Base-by-base conservation (phyloP, 1,140 invertebrate genomes). In the Radopholus similis region DNA sequence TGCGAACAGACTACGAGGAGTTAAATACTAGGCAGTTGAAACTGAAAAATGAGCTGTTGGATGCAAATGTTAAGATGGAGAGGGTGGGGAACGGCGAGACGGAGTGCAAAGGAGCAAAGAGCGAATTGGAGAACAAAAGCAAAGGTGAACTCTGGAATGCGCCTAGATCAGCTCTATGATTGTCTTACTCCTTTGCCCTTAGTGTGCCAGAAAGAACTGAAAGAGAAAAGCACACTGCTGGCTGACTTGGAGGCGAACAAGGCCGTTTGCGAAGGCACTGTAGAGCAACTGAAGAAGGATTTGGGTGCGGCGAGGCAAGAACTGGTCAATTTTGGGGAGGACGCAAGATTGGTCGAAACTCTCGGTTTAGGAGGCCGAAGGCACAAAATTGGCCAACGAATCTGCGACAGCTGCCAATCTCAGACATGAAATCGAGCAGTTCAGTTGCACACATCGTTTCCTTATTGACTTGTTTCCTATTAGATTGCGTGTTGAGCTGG, bases 1-100 rank as follows among this genome's bases (percentile, higher is more conserved):
- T 54, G 5, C 51, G 51, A 4, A 21, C n/a, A n/a, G 51, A 54
- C 35, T 54, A 32, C 35, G 51, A 54, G n/a, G 35, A 18, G 30
- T 54, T 54, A 6, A 54, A 54, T 54, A 32, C 51, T 23, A 54
- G 35, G 18, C 18, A 54, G 1, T 54, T 54, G 18, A 21, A 21
- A 13, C 51, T 54, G 4, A 54, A 54, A 21, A 54, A 54, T 54
- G 51, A 54, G n/a, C 35, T 54, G 35, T 34, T 54, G 35, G 51
- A 23, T 54, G 51, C 51, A 54, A 54, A 54, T 54, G 18, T 54
- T 54, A 54, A 54, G 35, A 5, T 54, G 15, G 51, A 54, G 6
- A 34, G 35, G 51, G 15, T 54, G 6, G 35, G 28, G 35, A 54
- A 54, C 15, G n/a, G 13, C n/a, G 51, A 4, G 6, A 3, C 18